Evolutionary conservation across 2,797 vertebrate genomes (phyloP).

Genomic region (Threskiornis aethiopicus): DNA sequence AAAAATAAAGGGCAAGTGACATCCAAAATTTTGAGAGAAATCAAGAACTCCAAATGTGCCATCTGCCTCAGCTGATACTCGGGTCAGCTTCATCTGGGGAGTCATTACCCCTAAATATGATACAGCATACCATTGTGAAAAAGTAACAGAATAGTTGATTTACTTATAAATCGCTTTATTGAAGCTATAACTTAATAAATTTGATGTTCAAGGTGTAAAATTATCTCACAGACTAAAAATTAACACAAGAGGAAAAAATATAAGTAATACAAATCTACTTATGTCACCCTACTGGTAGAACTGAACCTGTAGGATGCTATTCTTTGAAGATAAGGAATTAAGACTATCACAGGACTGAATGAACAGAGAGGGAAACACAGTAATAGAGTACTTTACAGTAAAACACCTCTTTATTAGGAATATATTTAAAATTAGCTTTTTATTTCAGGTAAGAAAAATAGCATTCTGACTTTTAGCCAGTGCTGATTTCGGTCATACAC

Average conservation of each 20-base stretch:
- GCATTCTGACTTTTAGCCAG: constrained; percentile 58
- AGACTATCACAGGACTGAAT: constrained; percentile 12
- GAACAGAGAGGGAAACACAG: constrained; percentile 18
- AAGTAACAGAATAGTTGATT: background rate
- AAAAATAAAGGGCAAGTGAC: background rate
- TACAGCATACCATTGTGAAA: background rate
- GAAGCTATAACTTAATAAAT: constrained; percentile 29
- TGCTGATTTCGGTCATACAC: background rate
- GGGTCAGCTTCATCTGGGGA: background rate
- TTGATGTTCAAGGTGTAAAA: background rate
- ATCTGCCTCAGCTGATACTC: background rate
- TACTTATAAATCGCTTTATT: constrained; percentile 27
- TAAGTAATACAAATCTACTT: constrained; percentile 7
- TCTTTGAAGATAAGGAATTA: background rate
- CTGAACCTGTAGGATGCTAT: background rate
- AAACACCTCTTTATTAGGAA: constrained; percentile 58
- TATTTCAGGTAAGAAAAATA: constrained; percentile 62
- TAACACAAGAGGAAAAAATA: background rate
- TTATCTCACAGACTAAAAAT: background rate
- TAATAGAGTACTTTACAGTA: constrained; percentile 35
- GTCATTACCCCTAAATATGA: background rate
- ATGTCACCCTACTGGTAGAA: background rate
- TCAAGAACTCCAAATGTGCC: background rate
- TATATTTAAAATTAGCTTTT: constrained; percentile 52
- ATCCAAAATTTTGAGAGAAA: background rate